Conservation (phyloP, 2,888 invertebrate genomes). For the Acrocera orbiculus region DNA sequence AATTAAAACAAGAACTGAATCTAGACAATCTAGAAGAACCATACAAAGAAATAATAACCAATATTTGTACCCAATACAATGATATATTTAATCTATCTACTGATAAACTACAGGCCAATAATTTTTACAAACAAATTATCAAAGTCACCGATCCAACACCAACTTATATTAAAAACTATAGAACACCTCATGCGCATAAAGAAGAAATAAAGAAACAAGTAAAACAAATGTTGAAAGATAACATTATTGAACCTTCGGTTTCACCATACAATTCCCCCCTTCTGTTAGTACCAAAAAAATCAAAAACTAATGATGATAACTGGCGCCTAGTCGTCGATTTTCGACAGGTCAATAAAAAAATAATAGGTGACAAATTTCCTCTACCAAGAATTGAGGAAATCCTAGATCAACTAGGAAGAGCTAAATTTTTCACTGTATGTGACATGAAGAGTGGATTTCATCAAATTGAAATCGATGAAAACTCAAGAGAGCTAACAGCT, state of each 20-base stretch:
- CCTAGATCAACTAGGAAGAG: constrained; percentile 2
- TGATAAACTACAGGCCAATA: not conserved
- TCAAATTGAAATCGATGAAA: constrained; percentile 4
- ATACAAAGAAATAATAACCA: not conserved
- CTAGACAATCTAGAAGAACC: not conserved
- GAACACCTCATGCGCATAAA: constrained; percentile 11
- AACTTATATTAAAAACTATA: constrained; percentile 14
- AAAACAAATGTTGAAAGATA: constrained; percentile 8
- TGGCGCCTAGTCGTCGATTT: constrained; percentile 7
- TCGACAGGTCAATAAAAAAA: constrained; percentile 5
- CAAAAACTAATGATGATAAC: constrained; percentile 1
- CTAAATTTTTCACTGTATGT: constrained; percentile 5
- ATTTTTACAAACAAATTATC: constrained; percentile 1
- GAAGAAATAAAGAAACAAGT: constrained; percentile 12
- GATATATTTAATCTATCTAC: constrained; percentile 1
- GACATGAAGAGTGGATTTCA: constrained; percentile 6
- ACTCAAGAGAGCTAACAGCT: constrained; percentile 1
- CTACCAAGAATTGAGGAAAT: not conserved
- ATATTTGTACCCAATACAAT: not conserved
- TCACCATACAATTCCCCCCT: constrained; percentile 14
- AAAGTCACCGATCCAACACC: constrained; percentile 1
- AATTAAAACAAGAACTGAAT: not conserved
- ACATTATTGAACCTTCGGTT: constrained; percentile 12
- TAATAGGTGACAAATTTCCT: constrained; percentile 5
- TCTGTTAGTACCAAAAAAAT: constrained; percentile 13